Percentiles rank a stretch among this genome's conserved stretches.
phyloP scores from a whole-genome alignment of 2,888 invertebrate genomes.

The Galeopsomyia nigrocyanea region DNA sequence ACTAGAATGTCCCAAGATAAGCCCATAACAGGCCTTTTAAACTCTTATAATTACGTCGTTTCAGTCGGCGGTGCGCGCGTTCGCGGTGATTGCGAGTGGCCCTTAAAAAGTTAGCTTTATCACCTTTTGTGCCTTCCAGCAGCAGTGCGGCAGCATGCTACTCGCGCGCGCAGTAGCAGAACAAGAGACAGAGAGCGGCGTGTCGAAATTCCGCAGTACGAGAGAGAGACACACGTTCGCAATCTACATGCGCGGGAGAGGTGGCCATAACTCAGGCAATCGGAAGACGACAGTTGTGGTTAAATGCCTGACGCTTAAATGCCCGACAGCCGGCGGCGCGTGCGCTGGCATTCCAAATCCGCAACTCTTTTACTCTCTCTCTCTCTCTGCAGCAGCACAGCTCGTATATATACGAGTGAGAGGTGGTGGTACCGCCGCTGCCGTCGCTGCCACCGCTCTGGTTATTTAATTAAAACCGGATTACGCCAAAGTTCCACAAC shows the following conservation, averaged over 20 bases:
- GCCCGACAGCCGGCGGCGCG: slow-evolving; percentile 47
- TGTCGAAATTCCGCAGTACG: not conserved
- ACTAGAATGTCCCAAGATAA: too few relatives aligned
- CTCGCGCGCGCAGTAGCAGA: not conserved
- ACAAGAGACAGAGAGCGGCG: not conserved
- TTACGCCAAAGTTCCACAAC: slow-evolving; percentile 54
- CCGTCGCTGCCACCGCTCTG: slow-evolving; percentile 34
- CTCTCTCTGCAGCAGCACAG: slow-evolving; percentile 29
- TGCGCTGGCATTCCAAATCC: slow-evolving; percentile 23
- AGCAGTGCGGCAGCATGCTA: not conserved
- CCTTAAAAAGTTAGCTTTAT: slow-evolving; percentile 2
- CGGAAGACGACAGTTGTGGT: slow-evolving; percentile 67
- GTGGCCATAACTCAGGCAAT: slow-evolving; percentile 61
- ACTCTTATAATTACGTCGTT: too few relatives aligned
- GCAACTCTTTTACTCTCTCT: slow-evolving; percentile 28
- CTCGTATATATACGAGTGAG: not conserved
- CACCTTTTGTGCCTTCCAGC: too few relatives aligned
- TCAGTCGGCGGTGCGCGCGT: not conserved
- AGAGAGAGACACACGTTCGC: not conserved
- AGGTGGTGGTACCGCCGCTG: not conserved
- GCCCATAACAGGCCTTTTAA: too few relatives aligned
- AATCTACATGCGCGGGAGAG: slow-evolving; percentile 3
- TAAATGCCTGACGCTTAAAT: slow-evolving; percentile 63
- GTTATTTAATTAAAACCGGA: slow-evolving; percentile 68
- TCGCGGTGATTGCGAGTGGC: slow-evolving; percentile 1